phyloP scores from a whole-genome alignment of 2,797 vertebrate genomes.

The Linurgus olivaceus region DNA sequence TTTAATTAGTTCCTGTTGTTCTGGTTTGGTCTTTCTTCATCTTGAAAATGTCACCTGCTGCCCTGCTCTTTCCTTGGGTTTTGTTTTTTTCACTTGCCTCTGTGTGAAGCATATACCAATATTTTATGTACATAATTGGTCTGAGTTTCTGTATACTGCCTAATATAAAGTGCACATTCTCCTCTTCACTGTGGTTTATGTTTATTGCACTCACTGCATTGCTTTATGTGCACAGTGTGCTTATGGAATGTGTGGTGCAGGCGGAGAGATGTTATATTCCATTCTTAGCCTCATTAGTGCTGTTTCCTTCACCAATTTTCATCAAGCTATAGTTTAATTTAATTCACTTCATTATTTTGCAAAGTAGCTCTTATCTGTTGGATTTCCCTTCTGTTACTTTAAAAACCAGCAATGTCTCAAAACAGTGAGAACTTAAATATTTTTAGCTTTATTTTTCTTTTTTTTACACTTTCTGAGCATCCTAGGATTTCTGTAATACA shows the following conservation, averaged over 20 bases:
- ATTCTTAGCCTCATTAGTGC: conserved; percentile 50
- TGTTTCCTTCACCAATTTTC: conserved; percentile 58
- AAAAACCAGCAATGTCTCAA: conserved; percentile 11
- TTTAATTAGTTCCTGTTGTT: background rate
- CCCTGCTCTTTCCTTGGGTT: background rate
- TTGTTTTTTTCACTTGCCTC: background rate
- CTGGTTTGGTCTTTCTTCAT: background rate
- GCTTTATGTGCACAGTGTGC: conserved; percentile 58
- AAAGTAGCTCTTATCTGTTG: conserved; percentile 34
- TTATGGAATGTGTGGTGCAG: conserved; percentile 42
- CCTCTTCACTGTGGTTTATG: conserved; percentile 62
- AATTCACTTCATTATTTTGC: conserved; percentile 64
- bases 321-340: conserved; percentile 68
- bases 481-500: background rate
- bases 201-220: conserved; percentile 59
- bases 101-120: background rate
- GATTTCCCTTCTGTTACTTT: conserved; percentile 52
- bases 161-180: conserved; percentile 51
- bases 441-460: conserved; percentile 32
- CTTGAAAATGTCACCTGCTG: background rate
- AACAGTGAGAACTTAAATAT: conserved; percentile 18
- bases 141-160: conserved; percentile 10
- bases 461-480: background rate
- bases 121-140: conserved; percentile 47
- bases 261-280: conserved; percentile 43